phyloP scores from a whole-genome alignment of 2,888 invertebrate species.

The Drosophila borborema region DNA sequence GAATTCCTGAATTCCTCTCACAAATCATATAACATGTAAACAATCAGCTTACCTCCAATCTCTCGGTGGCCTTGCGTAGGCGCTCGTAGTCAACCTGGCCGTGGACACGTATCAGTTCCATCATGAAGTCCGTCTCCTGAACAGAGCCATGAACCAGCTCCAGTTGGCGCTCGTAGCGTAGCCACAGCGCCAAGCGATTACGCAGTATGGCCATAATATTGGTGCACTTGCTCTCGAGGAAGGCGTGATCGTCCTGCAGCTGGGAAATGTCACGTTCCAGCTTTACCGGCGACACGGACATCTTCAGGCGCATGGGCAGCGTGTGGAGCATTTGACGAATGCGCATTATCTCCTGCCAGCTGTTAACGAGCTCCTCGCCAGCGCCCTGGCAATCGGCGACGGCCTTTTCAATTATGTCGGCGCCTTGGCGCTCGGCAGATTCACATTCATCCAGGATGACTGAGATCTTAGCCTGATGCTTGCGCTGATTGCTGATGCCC shows the following conservation, averaged over 20 bases:
- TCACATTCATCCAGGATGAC: conserved; percentile 90
- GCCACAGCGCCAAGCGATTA: conserved; percentile 90
- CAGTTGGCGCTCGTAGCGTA: conserved; percentile 91
- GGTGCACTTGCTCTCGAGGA: conserved; percentile 90
- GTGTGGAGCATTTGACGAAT: conserved; percentile 92
- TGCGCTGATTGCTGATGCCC: conserved; percentile 89
- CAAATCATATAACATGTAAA: conserved; percentile 22
- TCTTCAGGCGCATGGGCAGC: conserved; percentile 90
- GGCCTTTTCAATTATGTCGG: conserved; percentile 91
- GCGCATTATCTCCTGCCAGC: conserved; percentile 92
- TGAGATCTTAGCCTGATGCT: conserved; percentile 89
- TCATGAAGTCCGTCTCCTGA: conserved; percentile 94
- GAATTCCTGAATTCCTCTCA: conserved; percentile 11
- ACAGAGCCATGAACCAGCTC: conserved; percentile 93
- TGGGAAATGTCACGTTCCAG: conserved; percentile 91
- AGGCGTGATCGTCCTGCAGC: conserved; percentile 90
- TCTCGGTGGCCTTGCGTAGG: conserved; percentile 92
- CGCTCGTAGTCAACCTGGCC: conserved; percentile 94
- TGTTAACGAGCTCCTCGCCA: conserved; percentile 88
- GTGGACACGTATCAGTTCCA: conserved; percentile 93
- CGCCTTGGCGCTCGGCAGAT: conserved; percentile 89
- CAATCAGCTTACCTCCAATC: conserved; percentile 90
- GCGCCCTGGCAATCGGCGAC: conserved; percentile 90
- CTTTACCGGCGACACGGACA: conserved; percentile 91
- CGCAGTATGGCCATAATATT: conserved; percentile 89